Evolutionary conservation across 2,113 vertebrate genomes (phyloP), one percentile per base, ranked within the genome.

Genomic region (Semicossyphus pulcher): DNA sequence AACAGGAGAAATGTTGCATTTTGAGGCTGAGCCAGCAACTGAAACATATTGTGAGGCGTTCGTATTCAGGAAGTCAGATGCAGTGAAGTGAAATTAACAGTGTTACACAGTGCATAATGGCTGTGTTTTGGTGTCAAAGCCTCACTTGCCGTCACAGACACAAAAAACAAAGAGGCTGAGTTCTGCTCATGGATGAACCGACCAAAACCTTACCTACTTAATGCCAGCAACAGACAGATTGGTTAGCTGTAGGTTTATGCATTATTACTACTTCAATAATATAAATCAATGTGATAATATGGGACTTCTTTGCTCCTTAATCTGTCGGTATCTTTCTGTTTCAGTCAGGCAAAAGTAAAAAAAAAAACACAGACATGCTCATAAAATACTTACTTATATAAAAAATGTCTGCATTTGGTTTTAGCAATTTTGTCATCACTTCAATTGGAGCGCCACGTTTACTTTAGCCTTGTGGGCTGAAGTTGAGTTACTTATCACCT

Each of bases 61-160:
- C 39, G 53, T 54, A 82, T 86, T 85, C 81, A 77, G 79, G 62
- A 80, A 85, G 69, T 87, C 84, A 74, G 76, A 81, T 84, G 76
- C 86, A 86, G 67, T 88, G 83, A 86, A 83, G 85, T 73, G 81
- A 84, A 89, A 86, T 88, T 81, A 90, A 88, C 73, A 58, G 70
- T 7, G 70, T 90, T 88, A 86, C 60, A 69, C 56, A 3, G 63
- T 48, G 45, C 49, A 76, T 71, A 89, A 90, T 80, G 60, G 80
- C 73, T 1, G 21, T 81, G 74, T 74, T 80, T 62, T 52, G 74
- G 71, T 78, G 70, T 56, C 31, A 5, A 60, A 59, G 68, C 60
- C 73, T 47, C 9, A 32, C 37, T 41, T 11, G 54, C 54, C 3
- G 44, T 20, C 23, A 25, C 53, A 36, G 28, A 72, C 67, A 61